Evolutionary conservation across 2,113 vertebrate genomes (phyloP).

Genomic region (Alexandromys fortis): DNA sequence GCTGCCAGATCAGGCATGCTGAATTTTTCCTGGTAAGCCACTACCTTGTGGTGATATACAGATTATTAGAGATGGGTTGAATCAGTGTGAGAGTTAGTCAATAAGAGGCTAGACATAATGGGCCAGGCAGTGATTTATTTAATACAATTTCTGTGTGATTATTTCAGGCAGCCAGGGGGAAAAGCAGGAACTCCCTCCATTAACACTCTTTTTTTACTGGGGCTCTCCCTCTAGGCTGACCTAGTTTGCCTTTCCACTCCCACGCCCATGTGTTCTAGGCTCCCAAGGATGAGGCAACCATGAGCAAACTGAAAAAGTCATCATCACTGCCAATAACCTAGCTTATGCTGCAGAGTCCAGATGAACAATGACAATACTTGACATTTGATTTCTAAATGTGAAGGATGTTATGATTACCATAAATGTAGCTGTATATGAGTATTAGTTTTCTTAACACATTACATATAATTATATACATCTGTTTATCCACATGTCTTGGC

Average conservation of each 20-base stretch:
- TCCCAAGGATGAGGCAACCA: not conserved
- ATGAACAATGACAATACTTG: not conserved
- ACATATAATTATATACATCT: not conserved
- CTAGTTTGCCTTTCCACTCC: slow-evolving; percentile 1
- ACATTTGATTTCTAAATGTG: slow-evolving; percentile 30
- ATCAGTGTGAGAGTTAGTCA: too few species aligned
- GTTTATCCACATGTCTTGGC: not conserved
- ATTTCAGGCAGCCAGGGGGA: too few species aligned
- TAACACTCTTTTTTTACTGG: not conserved
- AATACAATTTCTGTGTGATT: too few species aligned
- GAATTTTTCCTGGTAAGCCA: too few species aligned
- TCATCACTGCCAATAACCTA: not conserved
- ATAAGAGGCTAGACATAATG: too few species aligned
- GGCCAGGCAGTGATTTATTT: too few species aligned
- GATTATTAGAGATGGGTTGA: too few species aligned
- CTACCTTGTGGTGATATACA: too few species aligned
- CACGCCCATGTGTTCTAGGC: not conserved
- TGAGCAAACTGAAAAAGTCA: not conserved
- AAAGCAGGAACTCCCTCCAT: too few species aligned
- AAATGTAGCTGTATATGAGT: not conserved
- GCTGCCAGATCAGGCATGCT: too few species aligned
- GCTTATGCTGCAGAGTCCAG: not conserved
- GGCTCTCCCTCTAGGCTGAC: slow-evolving; percentile 10
- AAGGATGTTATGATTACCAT: not conserved
- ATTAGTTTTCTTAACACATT: not conserved